These are phyloP conservation scores for Ibidorhyncha struthersii DNA, from an alignment of 2,113 vertebrate species.

Conservation along the genomic window DNA sequence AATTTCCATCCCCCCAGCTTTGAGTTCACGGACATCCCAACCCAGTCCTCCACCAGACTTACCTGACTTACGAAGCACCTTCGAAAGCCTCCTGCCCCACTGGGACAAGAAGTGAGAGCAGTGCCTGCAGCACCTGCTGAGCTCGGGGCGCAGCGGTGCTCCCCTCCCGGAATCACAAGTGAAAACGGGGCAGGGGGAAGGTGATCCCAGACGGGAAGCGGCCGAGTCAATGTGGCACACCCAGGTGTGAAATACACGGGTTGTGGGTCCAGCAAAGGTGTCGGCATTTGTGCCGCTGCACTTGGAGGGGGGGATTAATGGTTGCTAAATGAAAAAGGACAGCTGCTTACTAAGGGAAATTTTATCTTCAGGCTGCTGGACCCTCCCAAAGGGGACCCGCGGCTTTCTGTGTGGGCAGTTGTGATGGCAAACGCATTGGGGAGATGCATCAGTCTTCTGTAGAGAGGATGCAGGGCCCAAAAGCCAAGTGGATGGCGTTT, in stretches of 20 bases:
- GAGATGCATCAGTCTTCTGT: not conserved
- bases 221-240: not conserved
- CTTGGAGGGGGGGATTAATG: too few species aligned
- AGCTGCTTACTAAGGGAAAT: not conserved
- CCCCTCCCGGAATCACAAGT: accelerated
- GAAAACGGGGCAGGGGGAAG: too few species aligned
- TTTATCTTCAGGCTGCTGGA: not conserved
- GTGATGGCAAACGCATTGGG: not conserved
- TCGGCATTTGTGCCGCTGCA: accelerated
- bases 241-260: accelerated
- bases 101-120: not conserved
- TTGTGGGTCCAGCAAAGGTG: not conserved
- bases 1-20: accelerated
- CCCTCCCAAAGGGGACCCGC: not conserved
- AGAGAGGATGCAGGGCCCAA: not conserved
- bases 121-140: not conserved
- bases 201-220: too few species aligned
- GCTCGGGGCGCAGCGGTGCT: not conserved
- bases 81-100: accelerated
- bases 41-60: not conserved
- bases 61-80: not conserved
- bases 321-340: not conserved
- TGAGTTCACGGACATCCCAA: accelerated
- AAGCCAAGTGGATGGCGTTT: not conserved
- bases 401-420: not conserved